Conservation (phyloP, 2,888 invertebrate genomes). For the Cyaniris semiargus region DNA sequence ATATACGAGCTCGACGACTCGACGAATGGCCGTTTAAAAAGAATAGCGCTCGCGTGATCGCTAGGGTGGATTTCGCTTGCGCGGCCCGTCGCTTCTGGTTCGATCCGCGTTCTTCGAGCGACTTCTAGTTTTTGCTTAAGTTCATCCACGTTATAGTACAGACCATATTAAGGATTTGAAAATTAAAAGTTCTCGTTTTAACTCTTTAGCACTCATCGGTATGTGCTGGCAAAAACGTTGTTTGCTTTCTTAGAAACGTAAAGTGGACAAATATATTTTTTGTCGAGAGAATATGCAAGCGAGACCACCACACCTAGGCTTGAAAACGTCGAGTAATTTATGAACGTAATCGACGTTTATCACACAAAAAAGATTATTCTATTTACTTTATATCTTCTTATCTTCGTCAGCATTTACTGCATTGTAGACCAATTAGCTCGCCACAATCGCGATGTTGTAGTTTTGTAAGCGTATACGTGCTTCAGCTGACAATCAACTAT, state of each 20-base stretch:
- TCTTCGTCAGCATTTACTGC: background rate
- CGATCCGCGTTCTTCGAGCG: constrained; percentile 75
- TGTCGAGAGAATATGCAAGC: background rate
- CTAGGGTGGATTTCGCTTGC: constrained; percentile 62
- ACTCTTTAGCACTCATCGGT: constrained; percentile 32
- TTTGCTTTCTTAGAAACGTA: constrained; percentile 30
- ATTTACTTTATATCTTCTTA: no score
- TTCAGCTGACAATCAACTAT: no score
- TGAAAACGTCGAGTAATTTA: background rate
- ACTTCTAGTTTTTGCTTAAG: constrained; percentile 73
- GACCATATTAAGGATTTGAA: constrained; percentile 68
- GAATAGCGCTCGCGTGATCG: constrained; percentile 53
- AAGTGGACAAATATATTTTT: constrained; percentile 24
- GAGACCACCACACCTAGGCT: background rate
- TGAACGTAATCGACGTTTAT: background rate
- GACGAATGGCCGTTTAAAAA: constrained; percentile 55
- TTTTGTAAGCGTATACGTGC: no score
- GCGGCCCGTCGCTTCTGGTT: constrained; percentile 51
- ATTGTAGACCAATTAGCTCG: no score
- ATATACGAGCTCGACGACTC: constrained; percentile 60
- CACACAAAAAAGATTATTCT: no score
- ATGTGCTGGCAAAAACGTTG: constrained; percentile 25
- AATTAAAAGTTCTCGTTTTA: constrained; percentile 49
- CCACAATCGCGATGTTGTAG: no score
- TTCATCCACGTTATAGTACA: constrained; percentile 65